Percentiles rank a stretch among this genome's conserved stretches.
phyloP scores from a whole-genome alignment of 2,888 invertebrate species.

The Electrophaes corylata region DNA sequence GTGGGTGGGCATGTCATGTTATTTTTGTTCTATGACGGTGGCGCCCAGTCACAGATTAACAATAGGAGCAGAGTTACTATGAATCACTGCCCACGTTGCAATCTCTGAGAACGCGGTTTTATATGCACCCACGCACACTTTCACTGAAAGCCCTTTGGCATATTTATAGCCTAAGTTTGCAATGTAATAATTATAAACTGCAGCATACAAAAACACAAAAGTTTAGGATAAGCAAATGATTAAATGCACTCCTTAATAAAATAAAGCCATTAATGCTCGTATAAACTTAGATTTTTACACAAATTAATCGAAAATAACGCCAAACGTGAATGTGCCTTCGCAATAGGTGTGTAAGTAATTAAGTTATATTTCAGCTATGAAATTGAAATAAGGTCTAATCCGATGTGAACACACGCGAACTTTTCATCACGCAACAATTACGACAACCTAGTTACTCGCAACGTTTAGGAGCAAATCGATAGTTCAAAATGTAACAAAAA shows the following conservation, averaged over 20 bases:
- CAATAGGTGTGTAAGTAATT: constrained; percentile 42
- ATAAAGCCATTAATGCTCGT: too few species aligned
- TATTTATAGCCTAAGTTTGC: constrained; percentile 27
- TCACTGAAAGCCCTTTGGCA: constrained; percentile 43
- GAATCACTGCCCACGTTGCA: constrained; percentile 35
- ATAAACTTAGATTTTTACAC: background rate
- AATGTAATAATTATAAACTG: constrained; percentile 21
- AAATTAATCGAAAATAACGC: background rate
- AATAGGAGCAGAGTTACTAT: constrained; percentile 19
- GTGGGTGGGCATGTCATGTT: constrained; percentile 30
- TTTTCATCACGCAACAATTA: constrained; percentile 46
- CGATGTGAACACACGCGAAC: constrained; percentile 50
- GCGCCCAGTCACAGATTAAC: constrained; percentile 23
- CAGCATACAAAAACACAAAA: background rate
- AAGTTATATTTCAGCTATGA: constrained; percentile 46
- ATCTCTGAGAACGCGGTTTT: constrained; percentile 28
- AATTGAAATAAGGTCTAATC: constrained; percentile 51
- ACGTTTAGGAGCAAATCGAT: constrained; percentile 35
- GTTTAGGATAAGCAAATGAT: background rate
- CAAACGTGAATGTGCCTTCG: constrained; percentile 21
- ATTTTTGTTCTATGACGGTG: constrained; percentile 28
- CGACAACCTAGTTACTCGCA: constrained; percentile 36
- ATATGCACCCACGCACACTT: constrained; percentile 41
- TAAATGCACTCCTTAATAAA: background rate
- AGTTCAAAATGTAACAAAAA: constrained; percentile 32